These are phyloP conservation scores for Margaritifera margaritifera DNA, from an alignment of 2,888 invertebrate species.

Conservation along the genomic window DNA sequence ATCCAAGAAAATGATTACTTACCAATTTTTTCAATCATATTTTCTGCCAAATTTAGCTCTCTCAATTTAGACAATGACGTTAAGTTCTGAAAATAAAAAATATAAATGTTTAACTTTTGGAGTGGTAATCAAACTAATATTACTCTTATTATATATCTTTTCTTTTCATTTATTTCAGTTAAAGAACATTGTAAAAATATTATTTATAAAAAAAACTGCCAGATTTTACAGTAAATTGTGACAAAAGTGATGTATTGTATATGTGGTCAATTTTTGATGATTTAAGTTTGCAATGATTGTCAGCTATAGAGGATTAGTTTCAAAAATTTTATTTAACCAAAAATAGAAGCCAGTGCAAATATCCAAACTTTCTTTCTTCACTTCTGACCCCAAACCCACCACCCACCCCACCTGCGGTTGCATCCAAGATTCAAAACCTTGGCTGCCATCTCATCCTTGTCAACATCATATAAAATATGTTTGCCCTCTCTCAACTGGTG, in stretches of 20 bases:
- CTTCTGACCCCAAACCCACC: too few relatives aligned
- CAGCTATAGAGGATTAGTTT: neutral
- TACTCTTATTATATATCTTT: too few relatives aligned
- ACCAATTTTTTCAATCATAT: slow-evolving; percentile 69
- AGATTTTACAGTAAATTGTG: too few relatives aligned
- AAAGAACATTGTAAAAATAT: too few relatives aligned
- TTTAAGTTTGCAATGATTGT: neutral
- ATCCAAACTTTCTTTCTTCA: too few relatives aligned
- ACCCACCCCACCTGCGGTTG: too few relatives aligned
- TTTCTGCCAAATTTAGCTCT: slow-evolving; percentile 70
- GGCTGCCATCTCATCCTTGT: too few relatives aligned
- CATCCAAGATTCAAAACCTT: too few relatives aligned
- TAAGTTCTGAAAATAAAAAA: slow-evolving; percentile 59
- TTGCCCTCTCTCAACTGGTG: too few relatives aligned
- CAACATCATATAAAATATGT: too few relatives aligned
- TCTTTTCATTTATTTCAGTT: too few relatives aligned
- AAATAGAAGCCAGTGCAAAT: neutral
- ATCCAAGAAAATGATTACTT: slow-evolving; percentile 22
- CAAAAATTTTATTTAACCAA: neutral
- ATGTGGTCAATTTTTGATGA: neutral
- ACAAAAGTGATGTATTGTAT: neutral
- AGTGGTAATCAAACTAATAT: neutral
- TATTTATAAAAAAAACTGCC: too few relatives aligned
- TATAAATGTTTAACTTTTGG: slow-evolving; percentile 4
- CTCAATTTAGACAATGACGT: slow-evolving; percentile 56